Evolutionary conservation across 1,140 invertebrate genomes (phyloP).

Genomic region (Euura lappo): DNA sequence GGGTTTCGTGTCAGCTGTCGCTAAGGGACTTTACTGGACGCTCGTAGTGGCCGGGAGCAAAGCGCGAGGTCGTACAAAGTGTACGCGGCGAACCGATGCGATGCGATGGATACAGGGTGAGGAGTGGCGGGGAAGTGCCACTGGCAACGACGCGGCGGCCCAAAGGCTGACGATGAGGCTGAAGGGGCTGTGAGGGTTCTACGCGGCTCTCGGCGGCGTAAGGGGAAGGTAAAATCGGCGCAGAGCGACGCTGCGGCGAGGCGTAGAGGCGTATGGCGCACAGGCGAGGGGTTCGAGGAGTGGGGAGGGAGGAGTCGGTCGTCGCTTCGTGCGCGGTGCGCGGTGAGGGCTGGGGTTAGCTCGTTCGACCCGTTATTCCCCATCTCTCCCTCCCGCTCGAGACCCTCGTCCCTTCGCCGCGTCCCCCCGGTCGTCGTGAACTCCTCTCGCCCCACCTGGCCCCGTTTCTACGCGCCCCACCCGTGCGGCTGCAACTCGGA

Average conservation of each 20-base stretch:
- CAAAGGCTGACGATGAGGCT: background rate
- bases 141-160: background rate
- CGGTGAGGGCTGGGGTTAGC: conserved; percentile 54
- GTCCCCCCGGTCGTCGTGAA: conserved; percentile 11
- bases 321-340: conserved; percentile 17
- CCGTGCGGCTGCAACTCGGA: conserved; percentile 21
- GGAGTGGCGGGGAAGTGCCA: background rate
- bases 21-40: conserved; percentile 4
- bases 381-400: conserved; percentile 32
- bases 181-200: too few relatives aligned
- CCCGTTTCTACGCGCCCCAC: conserved; percentile 1
- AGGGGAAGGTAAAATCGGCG: background rate
- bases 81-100: background rate
- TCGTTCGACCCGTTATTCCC: conserved; percentile 63
- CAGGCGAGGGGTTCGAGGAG: background rate
- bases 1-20: background rate
- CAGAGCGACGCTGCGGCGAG: background rate
- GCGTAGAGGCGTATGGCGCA: background rate
- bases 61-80: background rate
- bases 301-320: background rate
- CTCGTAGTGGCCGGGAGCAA: background rate
- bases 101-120: background rate
- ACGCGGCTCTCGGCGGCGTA: too few relatives aligned
- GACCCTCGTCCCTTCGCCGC: conserved; percentile 18
- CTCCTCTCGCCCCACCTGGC: conserved; percentile 5